Evolutionary conservation across 2,888 invertebrate species (phyloP).

Genomic region (Parnassius smintheus): DNA sequence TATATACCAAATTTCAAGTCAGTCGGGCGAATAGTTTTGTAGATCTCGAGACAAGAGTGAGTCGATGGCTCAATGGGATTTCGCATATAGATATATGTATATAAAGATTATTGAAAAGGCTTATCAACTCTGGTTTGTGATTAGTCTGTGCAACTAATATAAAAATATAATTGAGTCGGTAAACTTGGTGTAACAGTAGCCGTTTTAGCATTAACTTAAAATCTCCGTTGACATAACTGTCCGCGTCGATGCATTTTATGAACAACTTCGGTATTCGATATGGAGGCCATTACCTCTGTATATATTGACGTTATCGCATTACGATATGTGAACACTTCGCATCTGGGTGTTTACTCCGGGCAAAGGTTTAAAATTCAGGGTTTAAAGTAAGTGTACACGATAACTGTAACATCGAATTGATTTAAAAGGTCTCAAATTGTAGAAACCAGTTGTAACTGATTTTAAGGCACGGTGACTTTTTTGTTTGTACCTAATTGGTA

Average conservation of each 20-base stretch:
- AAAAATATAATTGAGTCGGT: constrained; percentile 12
- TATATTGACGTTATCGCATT: neutral
- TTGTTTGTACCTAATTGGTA: too few relatives aligned
- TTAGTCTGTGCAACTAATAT: neutral
- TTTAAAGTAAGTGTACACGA: neutral
- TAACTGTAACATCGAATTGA: too few relatives aligned
- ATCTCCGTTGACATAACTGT: constrained; percentile 14
- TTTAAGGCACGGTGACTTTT: too few relatives aligned
- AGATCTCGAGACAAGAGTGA: too few relatives aligned
- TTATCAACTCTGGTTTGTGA: constrained; percentile 1
- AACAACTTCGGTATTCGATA: constrained; percentile 1
- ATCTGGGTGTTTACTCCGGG: neutral
- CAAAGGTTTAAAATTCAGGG: neutral
- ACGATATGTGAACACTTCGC: neutral
- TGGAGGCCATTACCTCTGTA: neutral
- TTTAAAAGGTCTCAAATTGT: too few relatives aligned
- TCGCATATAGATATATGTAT: too few relatives aligned
- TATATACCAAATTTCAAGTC: too few relatives aligned
- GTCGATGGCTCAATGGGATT: too few relatives aligned
- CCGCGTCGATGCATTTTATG: constrained; percentile 4
- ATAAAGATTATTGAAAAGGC: too few relatives aligned
- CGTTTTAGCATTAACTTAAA: constrained; percentile 6
- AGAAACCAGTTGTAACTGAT: too few relatives aligned
- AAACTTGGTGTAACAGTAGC: constrained; percentile 10
- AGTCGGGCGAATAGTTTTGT: too few relatives aligned